These are phyloP conservation scores for Muraenolepis orangiensis DNA, from an alignment of 2,797 vertebrate species.

Conservation along the genomic window DNA sequence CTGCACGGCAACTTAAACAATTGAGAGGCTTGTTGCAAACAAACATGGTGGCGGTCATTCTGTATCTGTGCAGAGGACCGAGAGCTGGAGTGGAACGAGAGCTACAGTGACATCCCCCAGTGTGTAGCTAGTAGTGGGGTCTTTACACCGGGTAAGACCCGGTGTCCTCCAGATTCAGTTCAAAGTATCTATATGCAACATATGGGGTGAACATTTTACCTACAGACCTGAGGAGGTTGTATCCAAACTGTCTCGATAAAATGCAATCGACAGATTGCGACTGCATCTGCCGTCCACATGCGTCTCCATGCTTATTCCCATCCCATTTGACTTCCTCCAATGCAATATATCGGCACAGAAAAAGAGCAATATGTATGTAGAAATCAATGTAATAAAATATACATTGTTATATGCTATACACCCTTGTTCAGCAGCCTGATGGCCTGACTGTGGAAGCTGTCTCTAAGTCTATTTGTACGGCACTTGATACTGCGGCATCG, in stretches of 20 bases:
- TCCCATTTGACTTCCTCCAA: background rate
- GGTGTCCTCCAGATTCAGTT: background rate
- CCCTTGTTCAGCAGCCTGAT: too few species aligned
- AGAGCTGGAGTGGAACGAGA: background rate
- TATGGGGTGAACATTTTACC: too few species aligned
- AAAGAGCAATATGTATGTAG: too few species aligned
- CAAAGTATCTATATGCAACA: background rate
- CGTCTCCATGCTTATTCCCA: background rate
- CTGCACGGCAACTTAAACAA: slow-evolving; percentile 27
- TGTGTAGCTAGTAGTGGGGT: background rate
- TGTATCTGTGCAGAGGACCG: background rate
- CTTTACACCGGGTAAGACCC: background rate
- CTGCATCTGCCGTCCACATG: background rate
- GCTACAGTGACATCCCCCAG: background rate
- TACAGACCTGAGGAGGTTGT: too few species aligned
- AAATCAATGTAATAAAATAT: too few species aligned
- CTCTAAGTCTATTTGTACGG: too few species aligned
- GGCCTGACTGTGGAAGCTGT: too few species aligned
- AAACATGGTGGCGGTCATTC: background rate
- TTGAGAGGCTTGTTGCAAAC: slow-evolving; percentile 12
- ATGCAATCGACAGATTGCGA: background rate
- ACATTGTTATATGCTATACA: too few species aligned
- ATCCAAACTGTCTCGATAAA: background rate
- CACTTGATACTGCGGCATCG: too few species aligned
- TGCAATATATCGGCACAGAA: too few species aligned